Evolutionary conservation across 2,113 vertebrate species (phyloP), one percentile per base, ranked within the genome.

Genomic region (Gorsachius goisagi): DNA sequence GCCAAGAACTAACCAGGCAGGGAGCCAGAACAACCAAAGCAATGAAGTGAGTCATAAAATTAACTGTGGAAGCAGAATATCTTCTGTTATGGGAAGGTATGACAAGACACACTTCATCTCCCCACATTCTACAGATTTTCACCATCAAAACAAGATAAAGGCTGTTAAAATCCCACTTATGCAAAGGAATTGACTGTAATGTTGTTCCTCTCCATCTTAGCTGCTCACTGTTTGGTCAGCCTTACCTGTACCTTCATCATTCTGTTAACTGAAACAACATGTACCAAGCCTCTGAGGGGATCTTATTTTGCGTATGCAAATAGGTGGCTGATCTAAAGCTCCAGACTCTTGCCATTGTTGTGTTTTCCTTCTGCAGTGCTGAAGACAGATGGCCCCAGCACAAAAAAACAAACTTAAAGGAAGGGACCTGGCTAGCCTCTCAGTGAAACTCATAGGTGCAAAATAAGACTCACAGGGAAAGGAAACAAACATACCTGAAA

Each of bases 241-340:
- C 4, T 63, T 44, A 73, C 6, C 35, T 41, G 12, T 44, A 41
- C 0, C 0, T 59, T 78, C 12, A 71, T 41, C 17, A n/a, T 27
- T 26, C 2, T 1, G 20, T 32, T 26, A 58, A 11, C 24, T 55
- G 47, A 91, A 91, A 37, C 11, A 47, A 4, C 0, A 0, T 9
- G 3, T 33, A 64, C 32, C 9, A 49, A 69, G 17, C 24, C 56
- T 73, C 47, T 47, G 32, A 55, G 9, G 3, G 9, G 14, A 79
- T 39, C 24, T 85, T 17, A 71, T 37, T 72, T 82, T 15, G 35
- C 12, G 19, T 18, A 75, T 5, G 13, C 50, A 82, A 63, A 53
- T 3, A 28, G 17, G 4, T 24, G 30, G 26, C 37, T 91, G 56
- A 78, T 33, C 32, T 50, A 74, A 82, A 71, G 24, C 44, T 75